A percentile compares a stretch with the other conserved stretches of the same genome.
These are phyloP conservation scores for Ceratina calcarata DNA, from an alignment of 1,140 invertebrate species.

Conservation along the genomic window DNA sequence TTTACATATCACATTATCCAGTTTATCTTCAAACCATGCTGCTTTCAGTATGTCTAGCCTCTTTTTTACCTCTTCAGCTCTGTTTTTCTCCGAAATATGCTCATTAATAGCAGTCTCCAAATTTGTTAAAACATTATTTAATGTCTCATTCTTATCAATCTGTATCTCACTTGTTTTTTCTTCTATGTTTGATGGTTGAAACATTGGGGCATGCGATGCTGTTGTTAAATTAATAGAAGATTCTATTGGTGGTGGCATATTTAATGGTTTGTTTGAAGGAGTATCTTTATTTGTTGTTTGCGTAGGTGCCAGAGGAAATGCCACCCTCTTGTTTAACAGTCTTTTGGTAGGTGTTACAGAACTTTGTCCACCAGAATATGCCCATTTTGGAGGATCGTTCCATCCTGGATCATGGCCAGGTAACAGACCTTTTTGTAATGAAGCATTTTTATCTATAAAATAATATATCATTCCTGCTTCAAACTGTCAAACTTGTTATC, in stretches of 20 bases:
- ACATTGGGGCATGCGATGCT: constrained; percentile 64
- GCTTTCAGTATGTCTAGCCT: constrained; percentile 74
- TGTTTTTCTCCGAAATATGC: constrained; percentile 53
- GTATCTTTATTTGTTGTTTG: constrained; percentile 37
- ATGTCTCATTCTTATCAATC: constrained; percentile 65
- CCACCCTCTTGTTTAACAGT: constrained; percentile 78
- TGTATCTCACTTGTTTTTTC: not conserved
- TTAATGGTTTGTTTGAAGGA: constrained; percentile 7
- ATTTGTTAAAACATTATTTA: constrained; percentile 67
- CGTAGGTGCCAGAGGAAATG: constrained; percentile 74
- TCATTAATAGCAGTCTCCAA: constrained; percentile 67
- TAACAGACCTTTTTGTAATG: constrained; percentile 72
- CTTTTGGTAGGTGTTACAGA: constrained; percentile 66
- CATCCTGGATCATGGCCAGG: constrained; percentile 77
- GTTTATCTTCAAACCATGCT: constrained; percentile 78
- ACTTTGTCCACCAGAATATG: constrained; percentile 57
- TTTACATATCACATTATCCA: constrained; percentile 67
- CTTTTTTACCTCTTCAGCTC: constrained; percentile 72
- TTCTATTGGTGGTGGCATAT: constrained; percentile 62
- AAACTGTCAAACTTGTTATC: not conserved
- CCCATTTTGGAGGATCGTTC: constrained; percentile 81
- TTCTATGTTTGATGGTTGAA: constrained; percentile 40
- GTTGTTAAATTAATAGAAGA: constrained; percentile 38
- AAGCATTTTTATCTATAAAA: constrained; percentile 48
- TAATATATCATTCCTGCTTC: not conserved